Conservation (phyloP, 2,888 invertebrate species). For the Spialia ferax region DNA sequence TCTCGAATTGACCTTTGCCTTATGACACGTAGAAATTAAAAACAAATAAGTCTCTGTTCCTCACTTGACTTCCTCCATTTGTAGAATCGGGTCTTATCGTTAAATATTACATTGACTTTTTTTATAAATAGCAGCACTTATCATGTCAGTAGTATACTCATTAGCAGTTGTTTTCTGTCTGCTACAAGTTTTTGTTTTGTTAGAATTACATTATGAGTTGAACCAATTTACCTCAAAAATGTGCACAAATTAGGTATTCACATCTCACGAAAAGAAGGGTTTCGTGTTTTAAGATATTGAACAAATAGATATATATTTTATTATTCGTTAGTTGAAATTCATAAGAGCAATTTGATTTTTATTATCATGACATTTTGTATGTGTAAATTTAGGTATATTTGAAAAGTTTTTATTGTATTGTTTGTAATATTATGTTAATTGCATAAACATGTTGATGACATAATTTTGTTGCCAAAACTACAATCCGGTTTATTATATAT, state of each 20-base stretch:
- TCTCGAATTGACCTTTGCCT: not conserved
- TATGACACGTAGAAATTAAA: not conserved
- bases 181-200: not conserved
- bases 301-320: too few species aligned
- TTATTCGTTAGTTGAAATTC: not conserved
- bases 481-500: too few species aligned
- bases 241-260: not conserved
- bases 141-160: not conserved
- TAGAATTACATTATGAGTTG: not conserved
- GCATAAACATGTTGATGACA: too few species aligned
- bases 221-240: conserved; percentile 1
- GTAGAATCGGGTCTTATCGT: not conserved
- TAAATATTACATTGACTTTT: not conserved
- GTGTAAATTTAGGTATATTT: not conserved
- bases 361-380: not conserved
- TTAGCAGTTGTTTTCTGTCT: not conserved
- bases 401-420: too few species aligned
- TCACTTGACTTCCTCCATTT: not conserved
- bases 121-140: not conserved
- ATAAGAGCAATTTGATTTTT: not conserved
- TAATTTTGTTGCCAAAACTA: too few species aligned
- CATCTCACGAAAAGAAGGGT: not conserved
- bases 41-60: not conserved
- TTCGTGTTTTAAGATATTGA: not conserved
- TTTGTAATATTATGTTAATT: not conserved